A percentile compares a stretch with the other conserved stretches of the same genome.
These are phyloP conservation scores for Watsonalla cultraria DNA, from an alignment of 2,888 invertebrate species.

Conservation along the genomic window DNA sequence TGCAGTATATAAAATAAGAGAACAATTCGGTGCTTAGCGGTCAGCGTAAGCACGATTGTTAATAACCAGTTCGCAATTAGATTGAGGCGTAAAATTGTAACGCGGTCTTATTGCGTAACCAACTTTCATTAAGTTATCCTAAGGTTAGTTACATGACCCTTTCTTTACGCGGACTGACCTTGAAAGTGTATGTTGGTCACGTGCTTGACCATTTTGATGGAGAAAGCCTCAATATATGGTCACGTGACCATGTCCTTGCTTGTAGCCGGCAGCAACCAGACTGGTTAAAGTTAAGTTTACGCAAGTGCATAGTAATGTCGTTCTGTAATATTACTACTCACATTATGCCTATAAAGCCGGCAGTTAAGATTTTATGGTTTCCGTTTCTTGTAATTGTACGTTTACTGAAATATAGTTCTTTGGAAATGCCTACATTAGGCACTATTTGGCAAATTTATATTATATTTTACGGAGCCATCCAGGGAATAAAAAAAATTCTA, in stretches of 20 bases:
- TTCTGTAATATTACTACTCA: background rate
- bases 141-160: background rate
- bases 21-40: background rate
- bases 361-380: background rate
- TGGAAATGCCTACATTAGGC: no score
- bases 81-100: background rate
- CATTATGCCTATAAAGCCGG: background rate
- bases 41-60: background rate
- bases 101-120: background rate
- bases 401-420: no score
- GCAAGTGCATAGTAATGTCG: background rate
- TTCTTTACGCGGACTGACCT: background rate
- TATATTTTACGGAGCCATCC: no score
- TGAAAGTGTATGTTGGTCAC: background rate
- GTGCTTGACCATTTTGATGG: background rate
- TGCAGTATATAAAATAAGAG: background rate
- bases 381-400: background rate
- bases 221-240: background rate
- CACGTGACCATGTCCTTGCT: background rate
- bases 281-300: no score
- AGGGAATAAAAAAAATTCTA: no score
- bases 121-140: background rate
- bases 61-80: background rate
- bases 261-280: background rate
- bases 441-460: no score